phyloP scores from a whole-genome alignment of 2,113 vertebrate genomes.

The Daphoenositta chrysoptera region DNA sequence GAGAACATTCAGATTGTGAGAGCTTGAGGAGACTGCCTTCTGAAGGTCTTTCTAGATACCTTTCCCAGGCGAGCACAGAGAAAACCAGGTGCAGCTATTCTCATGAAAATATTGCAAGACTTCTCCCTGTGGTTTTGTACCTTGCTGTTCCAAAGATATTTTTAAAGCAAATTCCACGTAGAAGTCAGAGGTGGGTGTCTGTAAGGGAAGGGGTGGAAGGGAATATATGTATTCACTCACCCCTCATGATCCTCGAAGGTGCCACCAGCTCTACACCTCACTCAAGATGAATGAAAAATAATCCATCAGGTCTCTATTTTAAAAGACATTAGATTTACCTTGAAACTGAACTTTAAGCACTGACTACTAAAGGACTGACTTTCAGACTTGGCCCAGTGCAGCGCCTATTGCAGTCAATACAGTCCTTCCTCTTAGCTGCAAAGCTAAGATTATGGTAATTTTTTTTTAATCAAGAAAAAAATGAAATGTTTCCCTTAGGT shows the following conservation, averaged over 20 bases:
- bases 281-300: background rate
- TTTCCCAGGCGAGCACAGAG: background rate
- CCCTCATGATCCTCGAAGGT: fast-evolving
- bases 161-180: background rate
- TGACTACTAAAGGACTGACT: background rate
- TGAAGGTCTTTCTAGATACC: background rate
- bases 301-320: background rate
- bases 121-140: background rate
- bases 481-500: fast-evolving
- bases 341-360: background rate
- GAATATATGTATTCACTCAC: background rate
- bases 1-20: background rate
- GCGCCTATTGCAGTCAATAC: background rate
- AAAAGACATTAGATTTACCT: background rate
- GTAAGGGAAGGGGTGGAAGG: background rate
- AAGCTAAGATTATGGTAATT: background rate
- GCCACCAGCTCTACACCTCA: background rate
- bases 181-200: background rate
- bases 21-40: background rate
- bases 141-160: background rate
- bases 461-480: background rate
- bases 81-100: background rate
- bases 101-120: background rate
- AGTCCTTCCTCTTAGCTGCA: background rate
- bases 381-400: background rate